Base-by-base conservation (phyloP, 2,113 vertebrate genomes). In the Neotoma lepida region DNA sequence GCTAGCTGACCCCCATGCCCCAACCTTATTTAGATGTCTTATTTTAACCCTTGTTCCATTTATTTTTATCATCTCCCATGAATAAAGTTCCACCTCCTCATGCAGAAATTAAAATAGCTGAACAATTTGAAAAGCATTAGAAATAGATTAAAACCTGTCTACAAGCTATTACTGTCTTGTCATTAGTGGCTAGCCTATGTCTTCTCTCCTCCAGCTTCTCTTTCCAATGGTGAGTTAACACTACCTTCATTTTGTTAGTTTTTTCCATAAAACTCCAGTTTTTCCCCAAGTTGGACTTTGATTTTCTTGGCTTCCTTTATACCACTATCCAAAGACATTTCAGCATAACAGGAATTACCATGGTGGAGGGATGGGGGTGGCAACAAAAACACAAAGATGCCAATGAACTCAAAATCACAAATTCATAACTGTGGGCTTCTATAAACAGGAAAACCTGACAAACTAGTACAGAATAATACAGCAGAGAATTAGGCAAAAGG, bases 31-130 rank as follows among this genome's bases (percentile, higher is more conserved):
- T 78, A 94, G 76, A 86, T 70, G 80, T 81, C 66, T 90, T 82
- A 86, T 86, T 89, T 68, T 51, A 92, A 96, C n/a, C 33, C 26
- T 94, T 90, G 68, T 39, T 94, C 41, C 15, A 66, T 66, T 95
- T 96, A 66, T 61, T 82, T 22, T 17, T 81, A 12, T 73, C 63
- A 85, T 77, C 30, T 85, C 20, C 20, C 77, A 85, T 63, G 92
- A 93, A 89, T 87, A 80, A 95, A 94, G 74, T 61, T 54, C 88
- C 44, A 64, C 33, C 22, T 93, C 68, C 46, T 94, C 61, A 81
- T 77, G 41, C n/a, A 96, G 71, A 94, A 76, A 93, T 87, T 89
- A 88, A 94, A 88, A 91, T 58, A 82, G 66, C n/a, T 85, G 76
- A 87, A 92, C 93, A 41, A 14, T 86, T 18, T 86, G 61, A 51